These are phyloP conservation scores for Cephus pulcher DNA, from an alignment of 2,888 invertebrate species.

Conservation along the genomic window DNA sequence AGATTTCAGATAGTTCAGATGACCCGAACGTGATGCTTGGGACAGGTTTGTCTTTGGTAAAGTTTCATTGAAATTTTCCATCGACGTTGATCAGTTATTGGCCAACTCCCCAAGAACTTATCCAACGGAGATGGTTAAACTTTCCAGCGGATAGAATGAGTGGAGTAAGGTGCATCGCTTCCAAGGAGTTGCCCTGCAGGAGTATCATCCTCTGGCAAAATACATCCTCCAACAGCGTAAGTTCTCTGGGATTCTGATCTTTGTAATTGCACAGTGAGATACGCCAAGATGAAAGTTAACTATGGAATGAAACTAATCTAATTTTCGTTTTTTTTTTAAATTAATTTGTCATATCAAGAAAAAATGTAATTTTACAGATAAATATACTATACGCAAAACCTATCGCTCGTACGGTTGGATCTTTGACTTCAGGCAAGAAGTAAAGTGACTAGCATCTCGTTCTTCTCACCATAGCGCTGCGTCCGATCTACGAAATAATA, in stretches of 20 bases:
- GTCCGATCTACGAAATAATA: conserved; percentile 18
- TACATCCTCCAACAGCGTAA: background rate
- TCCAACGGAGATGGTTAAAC: conserved; percentile 12
- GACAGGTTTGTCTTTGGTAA: background rate
- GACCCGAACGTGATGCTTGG: background rate
- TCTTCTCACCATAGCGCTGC: background rate
- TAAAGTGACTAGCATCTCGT: background rate
- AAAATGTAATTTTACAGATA: background rate
- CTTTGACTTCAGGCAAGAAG: background rate
- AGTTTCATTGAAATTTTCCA: conserved; percentile 10
- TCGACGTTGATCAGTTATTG: conserved; percentile 3
- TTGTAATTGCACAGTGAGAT: conserved; percentile 20
- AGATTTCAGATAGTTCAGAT: background rate
- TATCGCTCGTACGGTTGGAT: background rate
- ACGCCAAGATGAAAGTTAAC: conserved; percentile 1
- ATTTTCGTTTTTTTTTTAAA: background rate
- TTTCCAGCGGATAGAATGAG: conserved; percentile 4
- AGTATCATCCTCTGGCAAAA: background rate
- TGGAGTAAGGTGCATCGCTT: background rate
- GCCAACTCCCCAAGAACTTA: conserved; percentile 11
- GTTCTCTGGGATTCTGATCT: conserved; percentile 20
- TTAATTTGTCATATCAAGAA: no score
- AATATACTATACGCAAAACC: background rate
- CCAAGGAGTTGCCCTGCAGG: background rate
- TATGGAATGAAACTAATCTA: background rate